Base-by-base conservation (phyloP, 2,888 invertebrate genomes). In the Drosophila anceps region DNA sequence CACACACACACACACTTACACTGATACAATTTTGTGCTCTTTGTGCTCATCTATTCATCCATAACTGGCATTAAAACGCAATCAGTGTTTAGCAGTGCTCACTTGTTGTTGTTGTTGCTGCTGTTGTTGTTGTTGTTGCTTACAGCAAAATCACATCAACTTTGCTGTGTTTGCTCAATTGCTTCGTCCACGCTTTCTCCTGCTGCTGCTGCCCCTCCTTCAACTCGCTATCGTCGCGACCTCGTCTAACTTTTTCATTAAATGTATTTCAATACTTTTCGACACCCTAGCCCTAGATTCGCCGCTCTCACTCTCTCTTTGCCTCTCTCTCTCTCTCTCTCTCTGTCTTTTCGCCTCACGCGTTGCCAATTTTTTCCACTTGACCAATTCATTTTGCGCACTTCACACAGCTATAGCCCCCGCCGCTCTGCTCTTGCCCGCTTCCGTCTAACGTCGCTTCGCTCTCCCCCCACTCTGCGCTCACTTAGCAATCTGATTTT, bases 201-300 rank as follows among this genome's bases (percentile, higher is more conserved):
- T 43, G 37, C 44, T 12, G 1, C 33, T 12, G 41, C 41, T 15
- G 7, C 27, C 7, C 12, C 39, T 27, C 4, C 20, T 12, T 12
- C 15, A 4, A 5, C 33, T 33, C 4, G 37, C 39, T 37, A n/a
- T 27, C 54, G 37, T 18, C 69, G 71, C 76, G 81, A 73, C 66
- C 73, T 74, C 73, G 75, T 55, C 76, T 70, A 88, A 84, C 84
- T 84, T 84, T 84, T 84, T 84, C 86, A 84, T 84, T 88, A 84
- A 84, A 84, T 84, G 86, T 84, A 84, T 88, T 84, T 84, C 88
- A 88, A 84, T 84, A 84, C 84, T 88, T 88, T 88, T 84, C 65
- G 54, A 35, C 81, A 51, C 71, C 59, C 29, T 43, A 51, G 7
- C 24, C 31, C n/a, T 41, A 31, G 54, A 5, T 18, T 6, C 15